Percentiles rank a stretch among this genome's conserved stretches.
These are phyloP conservation scores for Agapornis roseicollis DNA, from an alignment of 2,113 vertebrate genomes.

Conservation along the genomic window DNA sequence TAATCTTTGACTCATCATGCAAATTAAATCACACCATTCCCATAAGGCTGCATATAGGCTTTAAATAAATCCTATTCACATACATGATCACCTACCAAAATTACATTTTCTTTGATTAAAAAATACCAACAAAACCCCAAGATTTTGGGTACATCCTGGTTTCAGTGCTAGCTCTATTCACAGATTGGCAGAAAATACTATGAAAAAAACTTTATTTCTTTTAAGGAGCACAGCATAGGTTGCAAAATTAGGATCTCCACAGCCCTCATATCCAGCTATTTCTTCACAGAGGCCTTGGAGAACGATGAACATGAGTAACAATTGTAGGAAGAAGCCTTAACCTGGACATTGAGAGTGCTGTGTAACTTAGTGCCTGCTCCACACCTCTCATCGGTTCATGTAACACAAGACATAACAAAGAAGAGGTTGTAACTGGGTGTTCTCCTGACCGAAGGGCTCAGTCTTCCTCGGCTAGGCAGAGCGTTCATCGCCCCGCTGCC, in stretches of 20 bases:
- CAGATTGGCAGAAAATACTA: neutral
- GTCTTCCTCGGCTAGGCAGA: neutral
- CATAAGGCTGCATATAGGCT: neutral
- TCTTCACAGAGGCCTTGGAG: neutral
- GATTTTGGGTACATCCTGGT: neutral
- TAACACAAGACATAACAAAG: neutral
- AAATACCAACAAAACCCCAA: too few relatives aligned
- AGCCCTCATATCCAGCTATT: neutral
- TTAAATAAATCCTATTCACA: neutral
- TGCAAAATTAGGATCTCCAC: rapidly evolving
- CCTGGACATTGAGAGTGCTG: neutral
- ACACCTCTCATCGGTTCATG: rapidly evolving
- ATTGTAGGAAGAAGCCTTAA: slow-evolving; percentile 23
- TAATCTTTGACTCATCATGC: slow-evolving; percentile 56
- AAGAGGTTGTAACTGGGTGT: rapidly evolving
- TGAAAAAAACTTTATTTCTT: neutral
- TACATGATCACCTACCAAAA: neutral
- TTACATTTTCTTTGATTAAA: neutral
- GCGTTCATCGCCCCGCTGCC: neutral
- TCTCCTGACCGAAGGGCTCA: neutral
- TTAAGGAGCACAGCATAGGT: rapidly evolving
- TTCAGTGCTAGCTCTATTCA: neutral
- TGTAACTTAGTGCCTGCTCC: rapidly evolving
- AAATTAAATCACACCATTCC: slow-evolving; percentile 50
- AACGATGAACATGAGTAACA: neutral